These are phyloP conservation scores for Desoria tigrina DNA, from an alignment of 2,888 invertebrate genomes.

Conservation along the genomic window DNA sequence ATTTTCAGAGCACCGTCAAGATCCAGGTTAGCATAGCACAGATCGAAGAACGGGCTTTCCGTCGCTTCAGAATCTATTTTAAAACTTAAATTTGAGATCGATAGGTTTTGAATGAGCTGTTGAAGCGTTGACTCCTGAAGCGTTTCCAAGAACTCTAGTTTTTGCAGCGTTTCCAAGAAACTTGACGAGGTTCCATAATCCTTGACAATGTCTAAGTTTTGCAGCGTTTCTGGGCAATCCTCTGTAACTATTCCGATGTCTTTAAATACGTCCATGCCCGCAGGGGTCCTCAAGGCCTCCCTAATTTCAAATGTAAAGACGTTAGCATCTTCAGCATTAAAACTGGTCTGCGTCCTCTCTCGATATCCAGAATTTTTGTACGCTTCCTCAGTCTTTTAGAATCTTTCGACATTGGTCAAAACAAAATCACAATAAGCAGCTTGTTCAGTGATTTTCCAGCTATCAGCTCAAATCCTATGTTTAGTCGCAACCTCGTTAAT, in stretches of 20 bases:
- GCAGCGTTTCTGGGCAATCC: background rate
- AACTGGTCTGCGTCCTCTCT: background rate
- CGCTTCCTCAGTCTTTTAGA: background rate
- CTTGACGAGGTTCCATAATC: background rate
- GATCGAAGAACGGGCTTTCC: background rate
- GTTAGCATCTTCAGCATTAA: conserved; percentile 1
- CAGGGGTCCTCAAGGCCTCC: background rate
- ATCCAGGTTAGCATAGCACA: background rate
- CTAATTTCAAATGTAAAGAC: background rate
- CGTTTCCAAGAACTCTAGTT: background rate
- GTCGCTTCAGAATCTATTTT: background rate
- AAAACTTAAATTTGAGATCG: too few species aligned
- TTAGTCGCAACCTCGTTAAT: conserved; percentile 2
- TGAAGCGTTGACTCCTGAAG: too few species aligned
- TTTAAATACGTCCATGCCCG: background rate
- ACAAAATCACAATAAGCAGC: background rate
- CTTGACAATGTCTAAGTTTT: background rate
- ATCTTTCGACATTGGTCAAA: background rate
- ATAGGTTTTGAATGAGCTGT: too few species aligned
- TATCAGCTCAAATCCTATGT: background rate
- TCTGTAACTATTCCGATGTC: background rate
- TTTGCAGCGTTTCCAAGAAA: background rate
- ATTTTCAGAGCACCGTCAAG: background rate
- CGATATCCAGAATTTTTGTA: background rate
- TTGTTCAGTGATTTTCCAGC: conserved; percentile 6